Base-by-base conservation (phyloP, 2,113 vertebrate genomes). In the Muntiacus reevesi region DNA sequence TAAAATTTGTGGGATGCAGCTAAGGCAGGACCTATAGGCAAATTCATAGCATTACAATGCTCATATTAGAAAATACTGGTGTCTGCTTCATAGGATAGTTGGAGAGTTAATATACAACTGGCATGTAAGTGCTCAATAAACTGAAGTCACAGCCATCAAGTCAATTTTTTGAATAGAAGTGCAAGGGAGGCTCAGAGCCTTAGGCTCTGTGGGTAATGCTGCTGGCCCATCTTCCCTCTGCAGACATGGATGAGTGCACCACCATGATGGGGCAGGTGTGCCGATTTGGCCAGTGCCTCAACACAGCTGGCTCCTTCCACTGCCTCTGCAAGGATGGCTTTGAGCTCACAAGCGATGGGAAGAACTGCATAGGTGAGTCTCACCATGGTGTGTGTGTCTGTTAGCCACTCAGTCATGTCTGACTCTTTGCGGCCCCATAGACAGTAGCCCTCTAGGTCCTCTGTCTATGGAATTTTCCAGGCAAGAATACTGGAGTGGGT, bases 291-390 rank as follows among this genome's bases (percentile, higher is more conserved):
- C 99, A 99, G 97, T 99, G 99, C 89, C 99, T 99, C 98, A 99
- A 99, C 98, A 99, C 98, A 59, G 95, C 99, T 0, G 99, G 99
- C 19, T 99, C 99, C 96, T 99, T 99, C 99, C 99, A 99, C 97
- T 99, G 99, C 97, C 98, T 99, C 79, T 99, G 99, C 98, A 99
- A 99, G 30, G 99, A 99, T n/a, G 99, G 99, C 19, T 99, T 99
- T 4, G 99, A 99, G 97, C 99, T 99, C 60, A 99, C 99, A 1
- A 98, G 98, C 0, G 99, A 99, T 7, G 99, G 99, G 84, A 99
- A 99, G 98, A 99, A 99, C 98, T 99, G 99, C 3, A 97, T 99
- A 1, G 99, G 99, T 99, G 98, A 99, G 99, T 98, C 64, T 1
- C 52, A 0, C 19, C 36, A 0, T 9, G 3, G 71, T 43, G 23